Evolutionary conservation across 2,888 invertebrate species (phyloP).

Genomic region (Ochropleura leucogaster): DNA sequence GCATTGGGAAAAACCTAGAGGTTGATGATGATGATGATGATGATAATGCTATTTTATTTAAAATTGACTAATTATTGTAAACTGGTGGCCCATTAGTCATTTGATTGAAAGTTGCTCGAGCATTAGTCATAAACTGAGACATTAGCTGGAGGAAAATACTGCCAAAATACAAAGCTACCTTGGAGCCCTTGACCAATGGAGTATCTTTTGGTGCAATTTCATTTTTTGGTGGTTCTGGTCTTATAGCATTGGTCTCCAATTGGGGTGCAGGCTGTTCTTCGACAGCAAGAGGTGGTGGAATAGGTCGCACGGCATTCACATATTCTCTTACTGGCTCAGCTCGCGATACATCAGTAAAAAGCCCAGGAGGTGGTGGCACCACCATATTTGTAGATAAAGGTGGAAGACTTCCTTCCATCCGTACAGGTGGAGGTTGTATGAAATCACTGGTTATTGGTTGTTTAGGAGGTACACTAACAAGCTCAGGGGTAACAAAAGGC

Average conservation of each 20-base stretch:
- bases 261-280: slow-evolving; percentile 33
- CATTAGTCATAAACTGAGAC: slow-evolving; percentile 78
- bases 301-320: slow-evolving; percentile 52
- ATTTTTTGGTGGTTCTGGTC: slow-evolving; percentile 42
- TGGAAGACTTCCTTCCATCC: slow-evolving; percentile 43
- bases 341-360: slow-evolving; percentile 67
- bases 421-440: slow-evolving; percentile 23
- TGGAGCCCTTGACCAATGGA: slow-evolving; percentile 70
- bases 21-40: not conserved
- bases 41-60: not conserved
- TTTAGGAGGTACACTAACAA: not conserved
- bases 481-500: not conserved
- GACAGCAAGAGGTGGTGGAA: slow-evolving; percentile 15
- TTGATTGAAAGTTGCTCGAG: slow-evolving; percentile 74
- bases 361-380: slow-evolving; percentile 45
- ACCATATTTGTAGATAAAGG: slow-evolving; percentile 62
- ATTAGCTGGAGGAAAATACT: slow-evolving; percentile 80
- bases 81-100: slow-evolving; percentile 67
- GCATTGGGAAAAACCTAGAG: not conserved
- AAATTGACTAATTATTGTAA: slow-evolving; percentile 32
- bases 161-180: slow-evolving; percentile 79
- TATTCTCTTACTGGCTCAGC: slow-evolving; percentile 62
- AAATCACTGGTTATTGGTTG: slow-evolving; percentile 8
- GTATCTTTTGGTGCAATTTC: slow-evolving; percentile 45
- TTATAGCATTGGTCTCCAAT: slow-evolving; percentile 26